Percentiles rank a stretch among this genome's conserved stretches.
Conservation (phyloP, 64 coral and sea anemone genomes). For the Porites australiensis region DNA sequence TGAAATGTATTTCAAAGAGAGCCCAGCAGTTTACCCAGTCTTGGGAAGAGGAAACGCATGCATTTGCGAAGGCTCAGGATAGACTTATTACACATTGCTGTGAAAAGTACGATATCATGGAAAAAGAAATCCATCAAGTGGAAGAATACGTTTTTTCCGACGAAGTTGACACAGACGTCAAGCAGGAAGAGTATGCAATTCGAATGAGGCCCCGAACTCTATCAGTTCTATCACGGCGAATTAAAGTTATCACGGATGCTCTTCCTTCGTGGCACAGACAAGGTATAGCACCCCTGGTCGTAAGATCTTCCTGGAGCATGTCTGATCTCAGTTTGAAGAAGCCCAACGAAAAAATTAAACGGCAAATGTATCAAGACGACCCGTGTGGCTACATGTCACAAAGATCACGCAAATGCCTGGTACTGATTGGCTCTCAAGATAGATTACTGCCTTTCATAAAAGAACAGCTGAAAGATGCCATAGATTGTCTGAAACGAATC, state of each 20-base stretch:
- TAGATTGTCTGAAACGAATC: background rate
- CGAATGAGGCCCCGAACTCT: background rate
- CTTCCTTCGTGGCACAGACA: background rate
- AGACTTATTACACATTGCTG: background rate
- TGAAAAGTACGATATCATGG: conserved; percentile 9
- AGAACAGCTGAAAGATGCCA: background rate
- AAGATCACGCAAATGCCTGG: background rate
- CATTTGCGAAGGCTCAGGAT: background rate
- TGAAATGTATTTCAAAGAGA: background rate
- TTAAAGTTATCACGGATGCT: background rate
- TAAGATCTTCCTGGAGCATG: background rate
- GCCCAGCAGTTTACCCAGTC: background rate
- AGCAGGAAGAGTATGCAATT: background rate
- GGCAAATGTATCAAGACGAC: background rate
- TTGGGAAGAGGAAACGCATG: background rate
- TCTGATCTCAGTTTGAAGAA: too few species aligned
- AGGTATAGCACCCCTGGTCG: conserved; percentile 1
- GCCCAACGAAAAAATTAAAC: background rate
- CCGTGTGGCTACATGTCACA: background rate
- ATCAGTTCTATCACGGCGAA: too few species aligned
- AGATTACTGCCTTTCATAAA: background rate
- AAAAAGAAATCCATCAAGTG: background rate
- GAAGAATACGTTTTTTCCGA: background rate
- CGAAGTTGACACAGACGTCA: background rate
- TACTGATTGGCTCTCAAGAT: background rate